A percentile compares a stretch with the other conserved stretches of the same genome.
Conservation (phyloP, 2,113 vertebrate species). For the Plectropomus leopardus region DNA sequence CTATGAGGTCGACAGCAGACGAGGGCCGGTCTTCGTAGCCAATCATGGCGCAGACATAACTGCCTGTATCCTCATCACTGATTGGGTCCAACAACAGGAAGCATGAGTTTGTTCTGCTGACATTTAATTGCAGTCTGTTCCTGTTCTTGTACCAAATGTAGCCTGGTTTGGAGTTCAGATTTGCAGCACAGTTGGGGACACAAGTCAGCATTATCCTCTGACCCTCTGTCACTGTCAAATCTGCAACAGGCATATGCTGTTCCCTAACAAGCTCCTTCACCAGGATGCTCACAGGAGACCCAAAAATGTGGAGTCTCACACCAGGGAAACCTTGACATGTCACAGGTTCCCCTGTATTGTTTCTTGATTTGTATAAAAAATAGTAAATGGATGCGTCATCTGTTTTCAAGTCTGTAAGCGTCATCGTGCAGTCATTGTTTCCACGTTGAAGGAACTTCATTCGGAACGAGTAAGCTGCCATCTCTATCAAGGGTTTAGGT, state of each 20-base stretch:
- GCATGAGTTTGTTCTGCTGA: neutral
- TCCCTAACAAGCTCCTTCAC: neutral
- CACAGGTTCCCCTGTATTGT: neutral
- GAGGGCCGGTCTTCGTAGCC: conserved; percentile 1
- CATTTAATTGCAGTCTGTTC: conserved; percentile 18
- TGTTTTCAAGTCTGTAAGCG: neutral
- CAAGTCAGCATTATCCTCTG: conserved; percentile 32
- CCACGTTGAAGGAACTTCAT: neutral
- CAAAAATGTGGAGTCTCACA: conserved; percentile 9
- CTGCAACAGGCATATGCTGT: neutral
- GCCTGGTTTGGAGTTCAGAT: conserved; percentile 16
- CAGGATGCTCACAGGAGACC: conserved; percentile 11
- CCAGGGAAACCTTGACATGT: neutral
- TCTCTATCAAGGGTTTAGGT: neutral
- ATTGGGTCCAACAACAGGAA: conserved; percentile 13
- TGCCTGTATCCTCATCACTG: neutral
- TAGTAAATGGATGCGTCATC: neutral
- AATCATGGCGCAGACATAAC: conserved; percentile 6
- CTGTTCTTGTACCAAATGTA: conserved; percentile 44
- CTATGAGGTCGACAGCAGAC: neutral
- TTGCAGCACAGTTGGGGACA: conserved; percentile 15
- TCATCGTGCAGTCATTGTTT: neutral
- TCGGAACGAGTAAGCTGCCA: neutral
- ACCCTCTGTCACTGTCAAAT: neutral
- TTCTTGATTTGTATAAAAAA: conserved; percentile 6